phyloP scores from a whole-genome alignment of 2,797 vertebrate genomes.

The Mormyrops boulengeri region DNA sequence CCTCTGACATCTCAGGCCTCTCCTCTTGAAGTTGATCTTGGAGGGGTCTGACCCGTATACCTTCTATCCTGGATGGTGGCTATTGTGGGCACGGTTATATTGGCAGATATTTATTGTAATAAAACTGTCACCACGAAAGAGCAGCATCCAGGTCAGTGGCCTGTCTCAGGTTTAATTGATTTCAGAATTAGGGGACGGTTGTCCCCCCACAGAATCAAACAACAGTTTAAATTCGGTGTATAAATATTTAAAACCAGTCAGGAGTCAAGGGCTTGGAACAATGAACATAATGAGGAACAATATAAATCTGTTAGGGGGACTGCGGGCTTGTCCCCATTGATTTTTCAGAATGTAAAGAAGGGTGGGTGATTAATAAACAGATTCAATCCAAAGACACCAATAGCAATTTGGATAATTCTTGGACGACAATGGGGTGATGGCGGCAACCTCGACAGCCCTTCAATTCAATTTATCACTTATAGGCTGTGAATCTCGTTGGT shows the following conservation, averaged over 20 bases:
- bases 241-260: slow-evolving; percentile 49
- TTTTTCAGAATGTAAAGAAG: slow-evolving; percentile 37
- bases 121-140: not conserved
- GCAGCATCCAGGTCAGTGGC: not conserved
- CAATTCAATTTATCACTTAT: slow-evolving; percentile 3
- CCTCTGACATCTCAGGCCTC: not conserved
- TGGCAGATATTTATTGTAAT: slow-evolving; percentile 7
- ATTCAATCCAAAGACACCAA: slow-evolving; percentile 19
- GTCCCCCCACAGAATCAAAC: slow-evolving; percentile 45
- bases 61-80: not conserved
- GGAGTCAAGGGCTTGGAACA: slow-evolving; percentile 40
- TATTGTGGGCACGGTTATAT: not conserved
- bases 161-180: not conserved
- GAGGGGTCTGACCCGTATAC: not conserved
- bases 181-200: slow-evolving; percentile 17
- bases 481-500: not conserved
- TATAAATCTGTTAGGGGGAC: slow-evolving; percentile 48
- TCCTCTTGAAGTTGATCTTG: not conserved
- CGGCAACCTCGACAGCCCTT: not conserved
- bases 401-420: not conserved
- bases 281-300: slow-evolving; percentile 53
- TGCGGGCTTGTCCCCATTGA: slow-evolving; percentile 44
- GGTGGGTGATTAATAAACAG: slow-evolving; percentile 17
- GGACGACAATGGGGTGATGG: not conserved
- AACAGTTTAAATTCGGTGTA: slow-evolving; percentile 51